Base-by-base conservation (phyloP, 1,140 invertebrate genomes). In the Cyclargus thomasi region DNA sequence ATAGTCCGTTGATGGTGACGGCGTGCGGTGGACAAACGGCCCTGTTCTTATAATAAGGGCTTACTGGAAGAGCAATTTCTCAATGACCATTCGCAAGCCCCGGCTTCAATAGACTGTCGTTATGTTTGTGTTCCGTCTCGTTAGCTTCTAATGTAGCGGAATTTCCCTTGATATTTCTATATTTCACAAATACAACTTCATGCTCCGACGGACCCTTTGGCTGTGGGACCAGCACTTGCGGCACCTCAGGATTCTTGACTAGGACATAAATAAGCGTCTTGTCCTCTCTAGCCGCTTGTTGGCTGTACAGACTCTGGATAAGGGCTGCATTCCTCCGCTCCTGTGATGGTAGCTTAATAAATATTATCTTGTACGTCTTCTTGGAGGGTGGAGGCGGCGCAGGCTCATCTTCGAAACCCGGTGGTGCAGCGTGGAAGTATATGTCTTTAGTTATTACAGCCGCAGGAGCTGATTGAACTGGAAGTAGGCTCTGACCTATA, bases 191-290 rank as follows among this genome's bases (percentile, higher is more conserved):
- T 59, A 59, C 11, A 59, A 59, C 55, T 59, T 59, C 55, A 21
- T 59, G 55, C 20, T 59, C 18, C 18, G 55, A 69, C 22, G 68
- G 57, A 16, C 22, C 39, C 39, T 47, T 62, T 16, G 93, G 92
- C 8, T 94, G 94, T 0, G 94, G 94, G 5, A 95, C 92, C 23
- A 92, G 85, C 66, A 95, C 92, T 1, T 94, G 94, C 67, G 92
- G 92, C 70, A 94, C 93, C 74, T 95, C 94, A 2, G 55, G 17
- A 8, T 59, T 59, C 18, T 59, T 59, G 18, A 59, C 55, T 74
- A 97, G 87, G 16, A 96, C 95, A 82, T 96, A 96, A 78, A 96
- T 96, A 63, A 96, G 90, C 2, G 95, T 96, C 85, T 96, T 97
- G 81, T 96, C 94, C 88, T 96, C 95, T 72, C 73, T 63, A 5